Evolutionary conservation across 2,888 invertebrate species (phyloP).

Genomic region (Chirona hameri): DNA sequence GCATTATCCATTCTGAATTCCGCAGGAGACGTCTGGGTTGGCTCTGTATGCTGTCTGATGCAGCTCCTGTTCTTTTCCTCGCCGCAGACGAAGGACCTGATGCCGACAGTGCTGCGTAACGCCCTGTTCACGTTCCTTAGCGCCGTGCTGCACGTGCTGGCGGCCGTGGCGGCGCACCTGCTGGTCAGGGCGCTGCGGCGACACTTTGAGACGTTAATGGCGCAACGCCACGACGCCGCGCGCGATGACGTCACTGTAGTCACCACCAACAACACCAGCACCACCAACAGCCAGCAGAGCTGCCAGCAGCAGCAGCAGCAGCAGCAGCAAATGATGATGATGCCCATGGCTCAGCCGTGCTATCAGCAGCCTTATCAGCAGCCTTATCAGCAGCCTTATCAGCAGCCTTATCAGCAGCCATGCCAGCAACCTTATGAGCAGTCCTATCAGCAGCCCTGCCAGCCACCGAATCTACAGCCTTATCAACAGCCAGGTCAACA

Average conservation of each 20-base stretch:
- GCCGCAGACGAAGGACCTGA: too few relatives aligned
- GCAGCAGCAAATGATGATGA: background rate
- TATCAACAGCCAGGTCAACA: too few relatives aligned
- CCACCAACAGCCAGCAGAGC: background rate
- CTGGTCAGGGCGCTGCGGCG: background rate
- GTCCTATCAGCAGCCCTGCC: background rate
- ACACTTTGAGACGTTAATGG: background rate
- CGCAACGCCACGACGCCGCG: background rate
- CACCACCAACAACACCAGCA: background rate
- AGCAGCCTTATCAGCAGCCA: conserved; percentile 1
- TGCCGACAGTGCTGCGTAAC: too few relatives aligned
- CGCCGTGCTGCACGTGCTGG: background rate
- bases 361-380: too few relatives aligned
- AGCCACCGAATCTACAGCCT: background rate
- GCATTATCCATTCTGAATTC: too few relatives aligned
- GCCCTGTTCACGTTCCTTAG: too few relatives aligned
- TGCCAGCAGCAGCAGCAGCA: background rate
- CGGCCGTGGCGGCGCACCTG: background rate
- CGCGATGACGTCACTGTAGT: background rate
- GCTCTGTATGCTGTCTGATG: too few relatives aligned
- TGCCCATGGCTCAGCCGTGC: background rate
- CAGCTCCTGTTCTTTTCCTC: too few relatives aligned
- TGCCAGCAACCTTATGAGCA: background rate
- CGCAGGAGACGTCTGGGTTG: too few relatives aligned
- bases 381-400: background rate